Evolutionary conservation across 2,797 vertebrate species (phyloP).

Genomic region (Hemibagrus guttatus): DNA sequence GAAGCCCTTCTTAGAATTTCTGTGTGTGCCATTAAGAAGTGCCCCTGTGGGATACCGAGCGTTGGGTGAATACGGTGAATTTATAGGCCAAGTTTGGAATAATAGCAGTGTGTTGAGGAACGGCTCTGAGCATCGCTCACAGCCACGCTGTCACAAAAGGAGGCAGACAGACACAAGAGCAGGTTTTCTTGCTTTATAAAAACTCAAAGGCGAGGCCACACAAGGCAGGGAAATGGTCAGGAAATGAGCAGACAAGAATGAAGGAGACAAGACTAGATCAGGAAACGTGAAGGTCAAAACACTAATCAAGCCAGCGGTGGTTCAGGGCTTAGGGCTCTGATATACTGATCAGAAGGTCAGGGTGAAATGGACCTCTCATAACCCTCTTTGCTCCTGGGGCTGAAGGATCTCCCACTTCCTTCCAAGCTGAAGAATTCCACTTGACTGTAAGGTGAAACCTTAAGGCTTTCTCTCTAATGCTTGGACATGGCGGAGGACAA

Average conservation of each 20-base stretch:
- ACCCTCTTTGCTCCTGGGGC: no score
- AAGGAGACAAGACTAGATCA: background rate
- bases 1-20: slow-evolving; percentile 44
- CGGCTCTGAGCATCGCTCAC: background rate
- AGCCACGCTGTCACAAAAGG: background rate
- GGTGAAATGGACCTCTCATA: no score
- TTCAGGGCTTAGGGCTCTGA: background rate
- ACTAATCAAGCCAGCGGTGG: background rate
- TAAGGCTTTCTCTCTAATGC: no score
- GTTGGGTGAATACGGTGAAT: slow-evolving; percentile 9
- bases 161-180: no score
- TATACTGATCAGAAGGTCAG: background rate
- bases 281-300: background rate
- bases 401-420: no score
- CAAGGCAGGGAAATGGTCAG: background rate
- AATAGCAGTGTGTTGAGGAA: background rate
- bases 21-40: slow-evolving; percentile 18
- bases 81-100: background rate
- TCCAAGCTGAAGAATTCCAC: no score
- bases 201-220: background rate
- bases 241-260: background rate
- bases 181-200: background rate
- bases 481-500: no score
- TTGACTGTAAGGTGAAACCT: no score
- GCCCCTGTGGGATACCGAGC: background rate